Conservation (phyloP, 35 echinoderm and acorn worm genomes). For the Apostichopus japonicus region DNA sequence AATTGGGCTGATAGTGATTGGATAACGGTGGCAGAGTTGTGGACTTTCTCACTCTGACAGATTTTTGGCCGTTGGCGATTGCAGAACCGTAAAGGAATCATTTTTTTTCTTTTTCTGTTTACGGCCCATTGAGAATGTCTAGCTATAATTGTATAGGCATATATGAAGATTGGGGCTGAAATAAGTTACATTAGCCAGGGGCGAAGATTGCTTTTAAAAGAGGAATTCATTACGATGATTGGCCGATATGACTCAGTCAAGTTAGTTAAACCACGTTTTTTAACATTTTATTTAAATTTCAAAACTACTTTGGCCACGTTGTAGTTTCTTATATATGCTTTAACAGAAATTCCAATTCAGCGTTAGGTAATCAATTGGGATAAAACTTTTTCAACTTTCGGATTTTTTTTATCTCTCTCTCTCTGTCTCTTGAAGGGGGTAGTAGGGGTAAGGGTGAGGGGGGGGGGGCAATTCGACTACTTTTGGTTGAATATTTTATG, state of each 20-base stretch:
- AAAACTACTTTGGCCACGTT: no score
- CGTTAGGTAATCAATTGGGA: no score
- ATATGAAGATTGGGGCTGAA: slow-evolving; percentile 41
- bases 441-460: no score
- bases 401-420: no score
- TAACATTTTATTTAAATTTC: no score
- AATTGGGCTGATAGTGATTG: slow-evolving; percentile 53
- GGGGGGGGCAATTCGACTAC: no score
- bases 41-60: slow-evolving; percentile 42
- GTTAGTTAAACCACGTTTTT: no score
- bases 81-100: slow-evolving; percentile 38
- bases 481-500: no score
- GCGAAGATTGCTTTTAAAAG: slow-evolving; percentile 47
- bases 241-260: neutral
- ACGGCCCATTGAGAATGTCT: slow-evolving; percentile 46
- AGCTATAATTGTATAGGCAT: slow-evolving; percentile 30
- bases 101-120: neutral
- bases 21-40: slow-evolving; percentile 49
- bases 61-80: slow-evolving; percentile 48
- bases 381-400: no score
- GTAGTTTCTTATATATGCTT: no score
- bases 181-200: slow-evolving; percentile 49
- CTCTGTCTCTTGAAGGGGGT: no score
- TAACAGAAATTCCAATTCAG: no score
- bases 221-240: slow-evolving; percentile 48